Evolutionary conservation across 1,140 invertebrate species (phyloP), one percentile per base, ranked within the genome.

Genomic region (Hyphantria cunea): DNA sequence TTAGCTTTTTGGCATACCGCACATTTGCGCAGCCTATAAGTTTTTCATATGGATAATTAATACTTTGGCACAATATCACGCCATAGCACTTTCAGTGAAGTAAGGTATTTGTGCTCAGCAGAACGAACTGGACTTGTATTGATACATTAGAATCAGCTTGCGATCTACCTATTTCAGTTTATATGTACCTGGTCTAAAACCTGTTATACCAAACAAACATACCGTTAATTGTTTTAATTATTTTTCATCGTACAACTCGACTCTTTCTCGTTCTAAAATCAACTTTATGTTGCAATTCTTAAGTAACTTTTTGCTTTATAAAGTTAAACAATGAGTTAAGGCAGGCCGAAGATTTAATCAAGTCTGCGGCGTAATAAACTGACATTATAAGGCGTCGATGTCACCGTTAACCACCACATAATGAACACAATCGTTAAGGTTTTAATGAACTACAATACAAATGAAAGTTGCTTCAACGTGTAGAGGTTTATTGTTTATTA

Each of bases 271-370:
- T 58, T 58, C 33, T 25, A 58, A 15, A 37, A 39, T 5, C 0
- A 49, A 58, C 55, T 31, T 10, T 39, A 41, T 7, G 3, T 5
- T 1, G 17, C 17, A 25, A 5, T 25, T 3, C 17, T 25, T 25
- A 25, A 25, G 2, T 25, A 1, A 10, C 37, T 0, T 37, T 49
- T 49, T 58, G 11, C 33, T n/a, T 58, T 25, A 58, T 9, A 13
- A 45, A 34, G 3, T 3, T 12, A 58, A 8, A 11, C 42, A 14
- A 6, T 41, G 31, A 37, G 45, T 17, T 51, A 66, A 66, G 44
- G 44, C 59, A 58, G 41, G 41, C 39, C 54, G 54, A 66, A 60
- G 66, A 59, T 64, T 68, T 68, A 68, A 68, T 68, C 66, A 68
- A 63, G 53, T 59, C 49, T 9, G 44, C 47, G 15, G 1, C 13